Evolutionary conservation across 2,888 invertebrate genomes (phyloP), one percentile per base, ranked within the genome.

Genomic region (Xestoiulus laeticollis): DNA sequence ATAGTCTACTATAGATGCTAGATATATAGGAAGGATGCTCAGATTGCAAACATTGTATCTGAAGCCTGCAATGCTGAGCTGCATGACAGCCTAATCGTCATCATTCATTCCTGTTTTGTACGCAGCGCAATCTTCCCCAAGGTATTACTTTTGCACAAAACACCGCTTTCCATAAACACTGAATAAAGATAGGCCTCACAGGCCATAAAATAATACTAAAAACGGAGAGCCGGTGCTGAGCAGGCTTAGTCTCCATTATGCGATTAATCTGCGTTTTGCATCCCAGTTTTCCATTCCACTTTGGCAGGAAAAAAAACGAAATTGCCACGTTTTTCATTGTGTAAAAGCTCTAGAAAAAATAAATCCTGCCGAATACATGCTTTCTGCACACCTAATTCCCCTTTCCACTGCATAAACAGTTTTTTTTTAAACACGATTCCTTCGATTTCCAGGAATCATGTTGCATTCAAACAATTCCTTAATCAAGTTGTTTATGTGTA

Each of bases 161-260:
- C 22, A 68, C 68, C 68, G 68, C 68, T 68, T 68, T 68, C 68
- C 68, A 68, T 68, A 68, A 68, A 68, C 68, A 68, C 68, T 68
- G 68, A 68, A 68, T 68, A 68, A 68, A 68, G 68, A 68, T n/a
- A 68, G 68, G 68, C 68, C 68, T 68, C 68, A 8, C 68, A 22
- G 68, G 68, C 68, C 68, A 68, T 68, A 68, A 68, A 68, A 68
- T 22, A n/a, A 68, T 22, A 68, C n/a, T 68, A 68, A 68, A 68
- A 68, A 68, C 68, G 22, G 68, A 68, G 68, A 22, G 22, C 22
- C 68, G 68, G 22, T 68, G 22, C 68, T 68, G 68, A 68, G 68
- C 22, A 68, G 68, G 68, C 68, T 68, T 68, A 68, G 68, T 68
- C 68, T 22, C 68, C 68, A 68, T 68, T 68, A 68, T 68, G 68